Evolutionary conservation across 2,113 vertebrate species (phyloP), one percentile per base, ranked within the genome.

Genomic region (Equus przewalskii): DNA sequence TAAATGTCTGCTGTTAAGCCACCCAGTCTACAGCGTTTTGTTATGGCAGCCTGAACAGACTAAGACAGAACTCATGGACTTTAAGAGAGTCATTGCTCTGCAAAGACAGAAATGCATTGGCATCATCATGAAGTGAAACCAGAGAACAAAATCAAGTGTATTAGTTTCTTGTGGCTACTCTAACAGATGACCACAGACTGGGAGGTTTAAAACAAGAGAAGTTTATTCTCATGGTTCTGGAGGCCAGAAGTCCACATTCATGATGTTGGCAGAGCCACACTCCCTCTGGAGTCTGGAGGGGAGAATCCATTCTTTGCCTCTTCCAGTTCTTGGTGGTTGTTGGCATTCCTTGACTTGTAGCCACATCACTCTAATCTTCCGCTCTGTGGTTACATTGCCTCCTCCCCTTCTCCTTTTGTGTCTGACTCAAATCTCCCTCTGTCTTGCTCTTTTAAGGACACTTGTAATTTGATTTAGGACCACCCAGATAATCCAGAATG

Each of bases 181-280:
- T 69, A 79, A 88, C 49, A 76, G 49, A 49, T 88, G 75, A 76
- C 91, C 90, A 94, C 54, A 85, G 75, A 93, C 41, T 72, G 36
- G 30, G 41, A 78, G 51, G 7, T 41, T 96, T 85, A 72, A 54
- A 88, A 83, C n/a, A 87, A 83, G 8, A 79, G 54, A 70, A n/a
- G 81, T 28, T 30, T 91, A 51, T 78, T 94, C 36, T 95, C 69
- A 69, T 28, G 73, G 56, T 41, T 96, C 44, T 64, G 49, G n/a
- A 95, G 36, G 19, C 75, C 87, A 67, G 60, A 85, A 72, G 82
- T 65, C n/a, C 51, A 60, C 73, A 73, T n/a, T 58, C 44, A 44
- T 21, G 19, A 51, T 36, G 8, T 33, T n/a, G 82, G 51, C 44
- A 80, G 36, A 15, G 16, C 51, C 12, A 11, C 4, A 0, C 4